Base-by-base conservation (phyloP, 92 coral and sea anemone species). In the Porites evermanni region DNA sequence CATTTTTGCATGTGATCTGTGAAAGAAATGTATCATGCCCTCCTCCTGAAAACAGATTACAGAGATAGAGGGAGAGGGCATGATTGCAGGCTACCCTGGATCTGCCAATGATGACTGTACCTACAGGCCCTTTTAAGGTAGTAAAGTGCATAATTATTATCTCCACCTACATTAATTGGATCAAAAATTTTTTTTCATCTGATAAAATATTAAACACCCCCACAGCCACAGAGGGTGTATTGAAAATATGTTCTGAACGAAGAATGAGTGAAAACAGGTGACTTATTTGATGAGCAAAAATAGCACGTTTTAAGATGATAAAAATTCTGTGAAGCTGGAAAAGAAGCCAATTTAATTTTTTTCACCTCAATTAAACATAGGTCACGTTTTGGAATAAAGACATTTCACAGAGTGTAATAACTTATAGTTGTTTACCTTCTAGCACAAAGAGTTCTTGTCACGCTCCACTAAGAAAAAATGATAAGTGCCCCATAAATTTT, bases 121-220 rank as follows among this genome's bases (percentile, higher is more conserved):
- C n/a, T n/a, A n/a, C 0, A 0, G 47, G 47, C 47, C 47, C 47
- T 38, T 38, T 38, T 38, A 38, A 3, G 47, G 47, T 38, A 38
- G 5, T 38, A 38, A 38, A 38, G 47, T 38, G 5, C 4, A 38
- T 38, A 38, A 38, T 38, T 38, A 38, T 38, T 38, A 38, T 38
- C 6, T 4, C 47, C 47, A 38, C 47, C 47, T 38, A 38, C 47
- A 38, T 38, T 38, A 38, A 38, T 38, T 38, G 47, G 86, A 70
- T 70, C 78, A 54, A 70, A 51, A 59, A 58, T 32, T 53, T 69
- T 81, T 58, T 13, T 56, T 81, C 59, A 70, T 21, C 44, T 54
- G 69, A 71, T 81, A 70, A 70, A 81, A 81, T 67, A 81, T 81
- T 81, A 32, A 56, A 81, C 78, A 81, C n/a, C 4, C 20, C 47